Evolutionary conservation across 2,113 vertebrate genomes (phyloP).

Genomic region (Ciconia boyciana): DNA sequence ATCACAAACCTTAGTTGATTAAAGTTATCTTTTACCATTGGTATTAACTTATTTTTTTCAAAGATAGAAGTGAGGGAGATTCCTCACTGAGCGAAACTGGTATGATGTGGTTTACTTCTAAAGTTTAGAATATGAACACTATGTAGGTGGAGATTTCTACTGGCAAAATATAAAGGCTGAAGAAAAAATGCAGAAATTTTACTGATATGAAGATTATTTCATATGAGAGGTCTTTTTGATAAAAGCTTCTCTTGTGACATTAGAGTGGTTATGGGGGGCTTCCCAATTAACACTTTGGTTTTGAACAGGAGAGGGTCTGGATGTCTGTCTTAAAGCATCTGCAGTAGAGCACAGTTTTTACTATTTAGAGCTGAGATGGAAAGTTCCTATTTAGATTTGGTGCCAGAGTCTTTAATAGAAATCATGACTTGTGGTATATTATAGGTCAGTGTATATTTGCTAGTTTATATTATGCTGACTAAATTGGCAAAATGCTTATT

Average conservation of each 20-base stretch:
- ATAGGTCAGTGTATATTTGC: constrained; percentile 65
- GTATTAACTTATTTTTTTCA: not conserved
- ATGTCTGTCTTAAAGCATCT: not conserved
- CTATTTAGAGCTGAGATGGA: constrained; percentile 77
- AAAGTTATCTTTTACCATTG: not conserved
- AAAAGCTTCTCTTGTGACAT: not conserved
- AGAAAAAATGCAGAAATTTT: not conserved
- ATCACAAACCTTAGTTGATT: not conserved
- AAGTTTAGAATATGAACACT: not conserved
- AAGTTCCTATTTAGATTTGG: constrained; percentile 85
- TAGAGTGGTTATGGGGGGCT: not conserved
- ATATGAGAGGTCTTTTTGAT: not conserved
- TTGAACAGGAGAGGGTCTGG: not conserved
- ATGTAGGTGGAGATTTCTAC: not conserved
- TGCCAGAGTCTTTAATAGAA: constrained; percentile 88
- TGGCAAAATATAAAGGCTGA: not conserved
- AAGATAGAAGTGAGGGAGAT: not conserved
- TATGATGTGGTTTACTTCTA: not conserved
- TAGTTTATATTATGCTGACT: constrained; percentile 69
- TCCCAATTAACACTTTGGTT: not conserved
- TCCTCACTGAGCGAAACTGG: not conserved
- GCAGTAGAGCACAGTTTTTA: constrained; percentile 14
- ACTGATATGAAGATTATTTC: not conserved
- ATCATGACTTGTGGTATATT: constrained; percentile 73
- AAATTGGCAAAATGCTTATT: constrained; percentile 69